Percentiles rank a stretch among this genome's conserved stretches.
phyloP scores from a whole-genome alignment of 2,888 invertebrate species.

The Linnaemya tessellans region DNA sequence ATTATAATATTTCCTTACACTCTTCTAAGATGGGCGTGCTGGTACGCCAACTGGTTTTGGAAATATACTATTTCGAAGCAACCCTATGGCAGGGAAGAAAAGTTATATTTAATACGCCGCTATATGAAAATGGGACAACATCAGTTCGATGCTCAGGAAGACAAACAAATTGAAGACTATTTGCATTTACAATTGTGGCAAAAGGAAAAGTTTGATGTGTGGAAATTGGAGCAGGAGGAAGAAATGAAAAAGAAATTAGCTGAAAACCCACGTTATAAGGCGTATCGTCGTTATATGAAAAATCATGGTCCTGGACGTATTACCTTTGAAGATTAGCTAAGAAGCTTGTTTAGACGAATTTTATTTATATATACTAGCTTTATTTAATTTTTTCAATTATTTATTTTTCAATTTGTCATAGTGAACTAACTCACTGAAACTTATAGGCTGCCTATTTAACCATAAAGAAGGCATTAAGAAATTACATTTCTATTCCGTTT shows the following conservation, averaged over 20 bases:
- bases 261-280: constrained; percentile 93
- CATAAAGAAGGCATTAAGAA: background rate
- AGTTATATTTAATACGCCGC: constrained; percentile 92
- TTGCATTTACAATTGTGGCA: constrained; percentile 92
- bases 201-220: constrained; percentile 89
- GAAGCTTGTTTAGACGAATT: constrained; percentile 13
- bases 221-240: constrained; percentile 93
- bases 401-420: background rate
- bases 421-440: background rate
- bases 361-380: constrained; percentile 18
- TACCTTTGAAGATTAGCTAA: constrained; percentile 91
- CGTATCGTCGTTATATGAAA: constrained; percentile 94
- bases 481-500: background rate
- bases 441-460: background rate
- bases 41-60: constrained; percentile 93
- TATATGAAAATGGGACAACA: constrained; percentile 89
- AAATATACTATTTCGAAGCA: constrained; percentile 89
- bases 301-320: constrained; percentile 94
- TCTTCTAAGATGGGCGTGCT: constrained; percentile 87
- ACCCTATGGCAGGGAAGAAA: constrained; percentile 92
- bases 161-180: constrained; percentile 89
- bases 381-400: background rate
- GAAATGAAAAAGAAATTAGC: constrained; percentile 93
- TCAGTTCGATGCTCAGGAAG: constrained; percentile 90
- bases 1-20: constrained; percentile 91